Base-by-base conservation (phyloP, 2,797 vertebrate genomes). In the Pelochelys cantorii region DNA sequence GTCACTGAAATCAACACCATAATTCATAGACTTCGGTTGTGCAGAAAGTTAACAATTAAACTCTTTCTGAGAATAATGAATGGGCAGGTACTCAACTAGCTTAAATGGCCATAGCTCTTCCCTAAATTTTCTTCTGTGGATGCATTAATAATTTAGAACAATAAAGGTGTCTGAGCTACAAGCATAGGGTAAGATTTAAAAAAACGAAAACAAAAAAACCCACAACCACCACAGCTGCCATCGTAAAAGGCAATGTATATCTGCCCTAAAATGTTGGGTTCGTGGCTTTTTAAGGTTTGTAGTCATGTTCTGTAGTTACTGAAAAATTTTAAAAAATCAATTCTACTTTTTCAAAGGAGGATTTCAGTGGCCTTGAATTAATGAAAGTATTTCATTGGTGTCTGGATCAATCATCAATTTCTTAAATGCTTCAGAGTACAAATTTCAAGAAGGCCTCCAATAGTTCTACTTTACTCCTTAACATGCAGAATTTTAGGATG, bases 371-470 rank as follows among this genome's bases (percentile, higher is more conserved):
- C 2, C 3, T 11, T 10, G 42, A 87, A 84, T 17, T 20, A 60
- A 42, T 77, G 23, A 90, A 60, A 87, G 83, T 87, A 89, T 71
- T 54, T 54, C 25, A 84, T 3, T 78, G 85, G 89, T 31, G 60
- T 23, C 23, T 55, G 42, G 79, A 79, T 81, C 59, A 85, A 56
- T 81, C 59, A 84, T 78, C 17, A 48, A 4, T 62, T 77, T 84
- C 25, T 59, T 20, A 87, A 78, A 37, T 1, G 7, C 3, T 84
- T 85, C 10, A 80, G 68, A 77, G 34, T 52, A 62, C 5, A 22
- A 59, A 62, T 83, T 37, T 22, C 20, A 34, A 83, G 15, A 37
- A 83, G 75, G 59, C 25, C 65, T 79, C 7, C 20, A 14, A 23
- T 31, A 57, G 27, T 6, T 52, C 87, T 89, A 23, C 42, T 79